Evolutionary conservation across 2,888 invertebrate species (phyloP), one percentile per base, ranked within the genome.

Genomic region (Leuctra nigra): DNA sequence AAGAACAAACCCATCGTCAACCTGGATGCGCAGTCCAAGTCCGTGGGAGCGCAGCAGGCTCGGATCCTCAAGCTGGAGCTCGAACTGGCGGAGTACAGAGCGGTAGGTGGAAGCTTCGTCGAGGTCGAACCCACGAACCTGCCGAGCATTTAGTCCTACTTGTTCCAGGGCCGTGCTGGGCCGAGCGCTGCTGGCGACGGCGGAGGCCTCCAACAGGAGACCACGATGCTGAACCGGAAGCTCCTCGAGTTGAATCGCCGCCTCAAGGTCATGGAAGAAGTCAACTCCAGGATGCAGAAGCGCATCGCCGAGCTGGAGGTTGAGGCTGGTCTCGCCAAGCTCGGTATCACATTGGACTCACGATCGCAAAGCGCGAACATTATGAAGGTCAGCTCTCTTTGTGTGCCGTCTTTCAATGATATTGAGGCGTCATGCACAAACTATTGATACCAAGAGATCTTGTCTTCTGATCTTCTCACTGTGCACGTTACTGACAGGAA

Each of bases 181-280:
- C n/a, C n/a, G 64, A 93, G 93, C 70, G 96, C 96, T 2, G 83
- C 83, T 61, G 88, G 91, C 66, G 81, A 84, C 33, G 83, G 94
- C 64, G 95, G 94, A 65, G 98, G 99, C 70, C 91, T 96, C 73
- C 94, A 88, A 69, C 90, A 94, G 69, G 98, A 99, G 75, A 97
- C 96, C 73, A 87, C 86, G 22, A 88, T 97, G 82, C 77, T 97
- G 1, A 85, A 88, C 64, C 84, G 86, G 52, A 97, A 98, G 71
- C 85, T 91, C 61, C 89, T 90, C 67, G 88, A 91, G 61, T 75
- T 97, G 33, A 77, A 93, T 46, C 87, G 90, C 9, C 76, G 97
- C 54, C 83, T 97, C 1, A 97, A 97, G 75, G 93, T 95, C 2
- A 82, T 97, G 80, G 94, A 95, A 68, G 93, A 94, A 66, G 95